Conservation (phyloP, 2,888 invertebrate genomes). For the Globia sparganii region DNA sequence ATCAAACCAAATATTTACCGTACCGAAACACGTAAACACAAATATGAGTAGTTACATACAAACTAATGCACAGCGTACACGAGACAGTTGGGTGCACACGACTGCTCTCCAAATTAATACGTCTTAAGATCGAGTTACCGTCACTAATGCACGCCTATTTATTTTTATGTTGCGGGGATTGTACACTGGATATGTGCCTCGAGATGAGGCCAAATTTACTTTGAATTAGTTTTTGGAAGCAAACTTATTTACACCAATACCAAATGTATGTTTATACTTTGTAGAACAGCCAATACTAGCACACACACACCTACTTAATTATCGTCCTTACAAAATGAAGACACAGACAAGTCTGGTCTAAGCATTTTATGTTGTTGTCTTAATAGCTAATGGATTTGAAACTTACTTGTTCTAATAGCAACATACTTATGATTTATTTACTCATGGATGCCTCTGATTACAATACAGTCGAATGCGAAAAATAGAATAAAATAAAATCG, state of each 20-base stretch:
- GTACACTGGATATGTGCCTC: slow-evolving; percentile 40
- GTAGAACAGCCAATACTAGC: neutral
- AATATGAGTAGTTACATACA: slow-evolving; percentile 12
- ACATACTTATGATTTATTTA: neutral
- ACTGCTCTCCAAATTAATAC: slow-evolving; percentile 72
- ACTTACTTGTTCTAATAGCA: neutral
- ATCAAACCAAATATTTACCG: slow-evolving; percentile 48
- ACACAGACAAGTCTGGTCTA: neutral
- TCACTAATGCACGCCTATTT: slow-evolving; percentile 73
- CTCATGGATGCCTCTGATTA: neutral
- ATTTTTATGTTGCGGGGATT: slow-evolving; percentile 64
- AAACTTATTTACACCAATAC: neutral
- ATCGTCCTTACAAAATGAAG: neutral
- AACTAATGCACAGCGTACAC: slow-evolving; percentile 50
- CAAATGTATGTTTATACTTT: neutral
- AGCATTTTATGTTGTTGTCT: too few relatives aligned
- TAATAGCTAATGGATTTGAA: neutral
- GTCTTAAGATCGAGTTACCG: slow-evolving; percentile 74
- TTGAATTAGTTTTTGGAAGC: neutral
- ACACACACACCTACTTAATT: neutral
- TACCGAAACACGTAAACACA: slow-evolving; percentile 29
- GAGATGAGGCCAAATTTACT: neutral
- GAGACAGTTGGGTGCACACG: slow-evolving; percentile 61
- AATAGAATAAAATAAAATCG: neutral
- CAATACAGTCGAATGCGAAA: neutral